These are phyloP conservation scores for Eurytoma adleriae DNA, from an alignment of 2,888 invertebrate species.

Conservation along the genomic window DNA sequence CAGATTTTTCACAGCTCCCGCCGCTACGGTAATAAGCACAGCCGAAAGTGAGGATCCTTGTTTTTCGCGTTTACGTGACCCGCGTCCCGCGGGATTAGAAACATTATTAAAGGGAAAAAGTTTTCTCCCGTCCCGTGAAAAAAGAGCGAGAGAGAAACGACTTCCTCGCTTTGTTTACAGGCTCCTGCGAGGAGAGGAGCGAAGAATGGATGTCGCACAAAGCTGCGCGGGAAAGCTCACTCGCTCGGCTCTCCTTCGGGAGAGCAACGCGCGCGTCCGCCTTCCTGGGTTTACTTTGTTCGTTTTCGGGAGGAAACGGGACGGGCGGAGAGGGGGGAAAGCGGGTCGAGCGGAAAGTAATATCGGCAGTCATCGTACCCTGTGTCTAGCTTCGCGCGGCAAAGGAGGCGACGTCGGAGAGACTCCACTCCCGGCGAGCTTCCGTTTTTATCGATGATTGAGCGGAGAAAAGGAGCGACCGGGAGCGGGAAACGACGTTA, in stretches of 20 bases:
- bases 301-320: conserved; percentile 15
- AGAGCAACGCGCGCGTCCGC: conserved; percentile 1
- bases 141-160: background rate
- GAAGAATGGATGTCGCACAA: conserved; percentile 58
- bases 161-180: conserved; percentile 38
- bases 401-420: background rate
- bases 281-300: conserved; percentile 14
- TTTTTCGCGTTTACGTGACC: background rate
- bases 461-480: background rate
- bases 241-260: conserved; percentile 10
- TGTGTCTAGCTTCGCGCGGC: background rate
- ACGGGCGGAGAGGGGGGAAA: background rate
- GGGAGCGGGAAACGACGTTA: conserved; percentile 10
- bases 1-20: no score
- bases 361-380: conserved; percentile 34
- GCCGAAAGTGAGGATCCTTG: conserved; percentile 57
- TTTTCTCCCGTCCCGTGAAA: conserved; percentile 1
- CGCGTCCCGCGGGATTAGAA: conserved; percentile 35
- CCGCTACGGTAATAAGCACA: conserved; percentile 23
- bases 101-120: conserved; percentile 35
- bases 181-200: conserved; percentile 42
- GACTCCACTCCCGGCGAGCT: background rate
- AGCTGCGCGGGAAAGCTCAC: conserved; percentile 50
- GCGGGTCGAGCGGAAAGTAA: conserved; percentile 47
- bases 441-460: conserved; percentile 38